Percentiles rank a stretch among this genome's conserved stretches.
Evolutionary conservation across 2,113 vertebrate species (phyloP).

Genomic region (Spheniscus mendiculus): DNA sequence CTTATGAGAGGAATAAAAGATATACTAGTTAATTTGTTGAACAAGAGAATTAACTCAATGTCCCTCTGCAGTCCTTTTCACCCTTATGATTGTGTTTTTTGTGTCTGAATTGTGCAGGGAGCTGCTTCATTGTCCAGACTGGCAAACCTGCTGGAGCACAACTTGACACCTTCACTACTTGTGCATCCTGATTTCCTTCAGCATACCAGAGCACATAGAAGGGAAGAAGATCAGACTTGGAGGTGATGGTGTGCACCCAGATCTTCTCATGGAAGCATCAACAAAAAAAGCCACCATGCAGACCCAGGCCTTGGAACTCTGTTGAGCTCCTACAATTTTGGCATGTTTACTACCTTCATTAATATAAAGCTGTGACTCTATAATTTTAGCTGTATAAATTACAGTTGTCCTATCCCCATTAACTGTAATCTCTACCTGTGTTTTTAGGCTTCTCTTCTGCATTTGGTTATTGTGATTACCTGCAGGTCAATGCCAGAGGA

Average conservation of each 20-base stretch:
- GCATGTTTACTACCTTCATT: neutral
- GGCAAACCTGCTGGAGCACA: neutral
- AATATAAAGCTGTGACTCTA: neutral
- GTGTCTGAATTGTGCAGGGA: neutral
- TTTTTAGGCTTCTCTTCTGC: neutral
- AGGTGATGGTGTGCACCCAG: neutral
- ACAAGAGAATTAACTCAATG: neutral
- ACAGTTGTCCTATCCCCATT: neutral
- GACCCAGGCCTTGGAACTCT: neutral
- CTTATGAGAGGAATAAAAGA: neutral
- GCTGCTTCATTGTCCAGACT: too few species aligned
- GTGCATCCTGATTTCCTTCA: neutral
- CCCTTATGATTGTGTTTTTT: neutral
- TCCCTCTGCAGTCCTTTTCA: neutral
- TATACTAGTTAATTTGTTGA: neutral
- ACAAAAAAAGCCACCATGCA: neutral
- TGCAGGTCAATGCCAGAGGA: neutral
- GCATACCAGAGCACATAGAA: neutral
- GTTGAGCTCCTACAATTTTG: neutral
- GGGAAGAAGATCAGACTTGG: neutral
- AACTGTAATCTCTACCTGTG: neutral
- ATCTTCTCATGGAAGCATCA: neutral
- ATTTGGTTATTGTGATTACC: neutral
- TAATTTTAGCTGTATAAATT: neutral
- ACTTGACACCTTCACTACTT: neutral